phyloP scores from a whole-genome alignment of 1,140 invertebrate genomes.

The Drosophila orosa region DNA sequence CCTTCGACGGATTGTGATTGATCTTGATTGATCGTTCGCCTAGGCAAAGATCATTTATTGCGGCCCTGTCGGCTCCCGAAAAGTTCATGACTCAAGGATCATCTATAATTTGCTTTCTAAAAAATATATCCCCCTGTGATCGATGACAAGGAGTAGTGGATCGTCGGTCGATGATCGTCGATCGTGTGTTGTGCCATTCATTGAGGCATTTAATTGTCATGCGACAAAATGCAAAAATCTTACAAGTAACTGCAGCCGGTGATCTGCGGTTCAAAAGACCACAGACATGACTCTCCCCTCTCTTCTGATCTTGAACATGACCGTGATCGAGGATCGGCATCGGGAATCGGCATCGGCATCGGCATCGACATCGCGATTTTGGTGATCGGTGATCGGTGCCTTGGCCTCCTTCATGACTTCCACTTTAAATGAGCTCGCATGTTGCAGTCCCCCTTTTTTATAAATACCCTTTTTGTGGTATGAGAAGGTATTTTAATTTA shows the following conservation, averaged over 20 bases:
- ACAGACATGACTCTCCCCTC: slow-evolving; percentile 50
- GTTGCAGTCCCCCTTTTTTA: slow-evolving; percentile 34
- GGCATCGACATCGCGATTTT: slow-evolving; percentile 48
- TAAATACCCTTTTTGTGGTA: slow-evolving; percentile 7
- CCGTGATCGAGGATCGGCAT: slow-evolving; percentile 48
- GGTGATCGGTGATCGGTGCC: slow-evolving; percentile 62
- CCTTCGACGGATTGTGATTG: slow-evolving; percentile 51
- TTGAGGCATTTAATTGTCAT: slow-evolving; percentile 77
- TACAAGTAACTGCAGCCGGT: slow-evolving; percentile 50
- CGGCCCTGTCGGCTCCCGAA: slow-evolving; percentile 63
- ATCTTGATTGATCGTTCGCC: slow-evolving; percentile 64
- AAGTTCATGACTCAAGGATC: slow-evolving; percentile 71
- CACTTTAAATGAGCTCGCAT: slow-evolving; percentile 76
- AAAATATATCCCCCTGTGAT: slow-evolving; percentile 65
- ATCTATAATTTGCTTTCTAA: slow-evolving; percentile 77
- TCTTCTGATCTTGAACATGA: slow-evolving; percentile 51
- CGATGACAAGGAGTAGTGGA: slow-evolving; percentile 56
- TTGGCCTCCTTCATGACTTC: slow-evolving; percentile 55
- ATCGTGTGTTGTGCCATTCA: slow-evolving; percentile 74
- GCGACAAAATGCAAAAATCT: slow-evolving; percentile 75
- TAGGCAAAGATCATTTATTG: slow-evolving; percentile 61
- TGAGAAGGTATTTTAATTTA: not conserved
- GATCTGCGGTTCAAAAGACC: slow-evolving; percentile 67
- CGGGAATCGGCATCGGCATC: slow-evolving; percentile 25
- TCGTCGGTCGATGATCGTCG: slow-evolving; percentile 13